Base-by-base conservation (phyloP, 1,140 invertebrate genomes). In the Apis dorsata region DNA sequence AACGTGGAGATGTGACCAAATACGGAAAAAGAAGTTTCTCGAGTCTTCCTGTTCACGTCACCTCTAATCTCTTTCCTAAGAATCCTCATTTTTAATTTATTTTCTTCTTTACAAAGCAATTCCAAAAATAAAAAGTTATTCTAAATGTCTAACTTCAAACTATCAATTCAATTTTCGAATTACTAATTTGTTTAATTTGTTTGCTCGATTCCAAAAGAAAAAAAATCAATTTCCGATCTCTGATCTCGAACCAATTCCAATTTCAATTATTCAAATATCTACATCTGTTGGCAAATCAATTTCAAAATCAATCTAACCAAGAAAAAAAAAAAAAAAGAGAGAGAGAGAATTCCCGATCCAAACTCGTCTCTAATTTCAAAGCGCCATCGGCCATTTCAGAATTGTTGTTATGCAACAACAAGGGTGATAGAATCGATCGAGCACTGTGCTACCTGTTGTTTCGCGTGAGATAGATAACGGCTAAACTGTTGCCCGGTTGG, bases 41-140 rank as follows among this genome's bases (percentile, higher is more conserved):
- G 59, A 65, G 15, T 19, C 72, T 74, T 74, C 72, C 72, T 74
- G 57, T 74, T 74, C 12, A 21, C 11, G 4, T 5, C 63, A 44
- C 15, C 34, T 13, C 24, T 62, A 62, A 12, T 62, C 12, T 63
- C 60, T 28, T 28, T 17, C 7, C 5, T 13, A 24, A 7, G 2
- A 34, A 34, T 34, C 34, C 34, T 7, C 34, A 44, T 44, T 44
- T 44, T 44, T 44, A 44, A 7, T 44, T 44, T 44, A 44, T 2
- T 44, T 44, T 44, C 34, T n/a, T n/a, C n/a, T n/a, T n/a, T 0
- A 44, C 2, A 24, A 24, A 24, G 24, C 24, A 44, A 44, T 44
- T 44, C 34, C 4, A 0, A 7, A 44, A 44, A 3, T 44, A 4
- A 3, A 44, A 44, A 44, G 5, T 7, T 44, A 44, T 7, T 44